Base-by-base conservation (phyloP, 1,140 invertebrate genomes). In the Ganaspis sp. region DNA sequence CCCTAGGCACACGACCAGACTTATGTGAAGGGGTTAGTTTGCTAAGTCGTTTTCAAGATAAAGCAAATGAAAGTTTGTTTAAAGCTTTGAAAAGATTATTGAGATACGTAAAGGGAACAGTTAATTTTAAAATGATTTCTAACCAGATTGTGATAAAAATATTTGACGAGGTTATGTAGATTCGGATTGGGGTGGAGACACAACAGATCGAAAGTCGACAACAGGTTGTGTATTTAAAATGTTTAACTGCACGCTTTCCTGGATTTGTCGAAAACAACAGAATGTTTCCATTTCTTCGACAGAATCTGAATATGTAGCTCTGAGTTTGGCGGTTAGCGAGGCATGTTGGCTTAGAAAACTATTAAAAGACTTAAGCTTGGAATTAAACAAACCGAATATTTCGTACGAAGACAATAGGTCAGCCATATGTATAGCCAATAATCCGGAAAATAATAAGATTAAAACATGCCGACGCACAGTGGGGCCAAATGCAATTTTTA, bases 221-320 rank as follows among this genome's bases (percentile, higher is more conserved):
- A 17, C 29, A 9, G 70, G 70, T 40, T 72, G 34, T 37, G n/a
- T 6, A 5, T 40, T 72, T 17, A 72, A 72, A 3, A 15, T 72
- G 17, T 72, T 4, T 17, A 8, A 72, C 15, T 72, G 34, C 9
- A 77, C 70, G 8, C n/a, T 77, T 45, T n/a, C 71, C 15, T 86
- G 81, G 86, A 64, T 29, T 0, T 80, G 69, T 19, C 77, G 81
- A 45, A 87, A 87, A 72, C 87, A 88, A 70, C 58, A 45, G 1
- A 74, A 49, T 40, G 81, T 84, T 19, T 64, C 84, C 4, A 19
- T 84, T 1, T 87, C 84, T 0, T 81, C 80, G 0, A 80, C 80
- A 0, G 86, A 88, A 74, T 75, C 85, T 3, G 85, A 88, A 73
- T 87, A 84, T 72, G 75, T 86, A 26, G 84, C 77, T 4, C 69